Base-by-base conservation (phyloP, 2,888 invertebrate genomes). In the Ectobius pallidus region DNA sequence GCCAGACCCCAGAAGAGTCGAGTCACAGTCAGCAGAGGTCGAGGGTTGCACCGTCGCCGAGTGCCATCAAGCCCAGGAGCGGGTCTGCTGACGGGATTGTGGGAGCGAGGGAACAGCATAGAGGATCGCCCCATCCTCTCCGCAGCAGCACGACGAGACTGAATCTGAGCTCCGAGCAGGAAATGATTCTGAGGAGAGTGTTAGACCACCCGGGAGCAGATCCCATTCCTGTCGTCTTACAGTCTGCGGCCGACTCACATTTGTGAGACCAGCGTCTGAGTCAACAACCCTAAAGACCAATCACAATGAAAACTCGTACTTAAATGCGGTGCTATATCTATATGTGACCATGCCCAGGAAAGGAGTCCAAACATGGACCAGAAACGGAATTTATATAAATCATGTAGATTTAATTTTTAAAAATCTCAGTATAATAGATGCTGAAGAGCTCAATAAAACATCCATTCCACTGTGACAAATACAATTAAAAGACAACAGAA, bases 61-160 rank as follows among this genome's bases (percentile, higher is more conserved):
- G 52, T 22, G 34, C 11, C 6, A 11, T 34, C 7, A 34, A 34
- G 34, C 34, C 34, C 7, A 34, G 34, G 34, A 44, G 63, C 20
- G 25, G 32, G 25, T 25, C 44, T 1, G 25, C 30, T 1, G 61
- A 18, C 11, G 34, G 62, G 11, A 44, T 18, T 3, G 27, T 46
- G 3, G 46, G 46, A 0, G 44, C 46, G 6, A 22, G 25, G 14
- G 46, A 68, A 18, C 44, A 61, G 14, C 72, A 68, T 30, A 16
- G 70, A 7, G 75, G 75, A 2, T 76, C 76, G 1, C 76, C 76
- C 2, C 76, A 76, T 65, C 76, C 76, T 20, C 67, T 76, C 3
- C 69, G 76, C n/a, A 76, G 71, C 62, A 74, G 73, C 55, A 75
- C 63, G 39, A 74, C 76, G 6, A 70, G 74, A 27, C 71, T 76